Conservation (phyloP, 2,797 vertebrate genomes). For the Molossus alvarezi region DNA sequence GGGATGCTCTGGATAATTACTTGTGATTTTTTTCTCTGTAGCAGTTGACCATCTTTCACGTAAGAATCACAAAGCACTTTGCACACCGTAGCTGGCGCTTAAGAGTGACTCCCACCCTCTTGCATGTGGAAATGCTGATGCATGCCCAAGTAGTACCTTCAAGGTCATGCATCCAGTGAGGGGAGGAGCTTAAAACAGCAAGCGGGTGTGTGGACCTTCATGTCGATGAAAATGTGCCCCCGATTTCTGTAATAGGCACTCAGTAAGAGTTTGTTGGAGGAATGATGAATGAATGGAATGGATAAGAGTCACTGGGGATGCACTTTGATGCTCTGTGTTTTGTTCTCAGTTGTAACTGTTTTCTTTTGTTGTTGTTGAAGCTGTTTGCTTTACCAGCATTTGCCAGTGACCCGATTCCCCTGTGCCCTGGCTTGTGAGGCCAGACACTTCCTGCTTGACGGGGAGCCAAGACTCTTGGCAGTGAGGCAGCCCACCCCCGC, state of each 20-base stretch:
- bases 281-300: not conserved
- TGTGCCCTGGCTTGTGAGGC: slow-evolving; percentile 92
- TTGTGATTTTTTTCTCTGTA: slow-evolving; percentile 45
- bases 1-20: not conserved
- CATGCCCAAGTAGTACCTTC: not conserved
- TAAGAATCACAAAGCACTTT: not conserved
- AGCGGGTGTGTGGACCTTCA: not conserved
- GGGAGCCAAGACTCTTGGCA: slow-evolving; percentile 88
- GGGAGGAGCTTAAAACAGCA: not conserved
- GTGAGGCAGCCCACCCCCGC: slow-evolving; percentile 90
- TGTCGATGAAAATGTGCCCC: not conserved
- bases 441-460: slow-evolving; percentile 85
- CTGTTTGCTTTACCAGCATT: slow-evolving; percentile 95
- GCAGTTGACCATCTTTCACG: not conserved
- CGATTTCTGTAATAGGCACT: rapidly evolving
- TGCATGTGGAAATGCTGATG: not conserved
- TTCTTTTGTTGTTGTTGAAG: slow-evolving; percentile 88
- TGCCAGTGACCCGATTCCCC: slow-evolving; percentile 93
- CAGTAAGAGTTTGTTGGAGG: not conserved
- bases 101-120: no score
- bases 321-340: not conserved
- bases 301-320: not conserved
- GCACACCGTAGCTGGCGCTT: rapidly evolving
- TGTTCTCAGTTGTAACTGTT: slow-evolving; percentile 70
- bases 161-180: not conserved